Conservation (phyloP, 2,113 vertebrate species). For the Bubalus kerabau region DNA sequence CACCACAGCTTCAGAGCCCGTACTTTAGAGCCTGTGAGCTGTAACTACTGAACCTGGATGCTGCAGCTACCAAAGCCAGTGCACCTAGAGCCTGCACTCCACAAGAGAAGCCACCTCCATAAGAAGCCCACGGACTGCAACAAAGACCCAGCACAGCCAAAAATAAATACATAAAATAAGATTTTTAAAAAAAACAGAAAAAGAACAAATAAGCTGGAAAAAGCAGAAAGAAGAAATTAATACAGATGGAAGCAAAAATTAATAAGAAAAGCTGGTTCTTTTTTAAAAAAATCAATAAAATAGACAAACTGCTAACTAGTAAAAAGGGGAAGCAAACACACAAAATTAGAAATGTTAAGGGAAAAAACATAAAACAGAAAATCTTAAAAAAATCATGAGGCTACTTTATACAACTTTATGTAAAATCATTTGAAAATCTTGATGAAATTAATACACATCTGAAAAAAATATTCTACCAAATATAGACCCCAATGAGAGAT, state of each 20-base stretch:
- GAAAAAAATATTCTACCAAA: not conserved
- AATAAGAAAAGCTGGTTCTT: not conserved
- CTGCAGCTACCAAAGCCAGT: not conserved
- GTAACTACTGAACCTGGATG: not conserved
- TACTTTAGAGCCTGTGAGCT: not conserved
- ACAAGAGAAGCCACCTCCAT: not conserved
- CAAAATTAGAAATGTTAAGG: conserved; percentile 6
- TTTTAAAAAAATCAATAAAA: not conserved
- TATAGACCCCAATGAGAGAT: not conserved
- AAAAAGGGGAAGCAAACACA: not conserved
- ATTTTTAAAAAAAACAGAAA: not conserved
- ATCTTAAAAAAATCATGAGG: not conserved
- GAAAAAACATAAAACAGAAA: not conserved
- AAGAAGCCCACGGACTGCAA: not conserved
- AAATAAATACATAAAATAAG: not conserved
- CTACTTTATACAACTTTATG: not conserved
- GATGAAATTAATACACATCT: not conserved
- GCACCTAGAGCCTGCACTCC: not conserved
- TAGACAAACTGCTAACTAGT: not conserved
- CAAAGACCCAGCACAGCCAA: not conserved
- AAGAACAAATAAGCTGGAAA: not conserved
- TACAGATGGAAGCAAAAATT: not conserved
- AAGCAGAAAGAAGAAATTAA: not conserved
- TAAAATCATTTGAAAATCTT: not conserved
- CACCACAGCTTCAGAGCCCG: not conserved